Percentiles rank a stretch among this genome's conserved stretches.
phyloP scores from a whole-genome alignment of 2,888 invertebrate genomes.

The Catocala sponsa region DNA sequence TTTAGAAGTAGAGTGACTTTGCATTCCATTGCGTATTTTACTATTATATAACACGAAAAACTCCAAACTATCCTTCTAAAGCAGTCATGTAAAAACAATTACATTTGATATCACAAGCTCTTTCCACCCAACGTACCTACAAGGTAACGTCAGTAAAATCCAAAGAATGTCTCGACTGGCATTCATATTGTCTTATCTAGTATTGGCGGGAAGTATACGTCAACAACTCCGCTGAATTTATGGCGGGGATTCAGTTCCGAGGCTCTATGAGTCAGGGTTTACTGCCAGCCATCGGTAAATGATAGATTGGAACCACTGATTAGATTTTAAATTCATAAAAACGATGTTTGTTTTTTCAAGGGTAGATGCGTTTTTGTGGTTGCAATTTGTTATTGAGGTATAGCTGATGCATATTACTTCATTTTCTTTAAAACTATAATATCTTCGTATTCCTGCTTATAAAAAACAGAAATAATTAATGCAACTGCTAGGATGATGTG shows the following conservation, averaged over 20 bases:
- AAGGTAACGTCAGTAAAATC: slow-evolving; percentile 45
- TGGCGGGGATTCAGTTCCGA: slow-evolving; percentile 31
- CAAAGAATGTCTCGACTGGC: slow-evolving; percentile 55
- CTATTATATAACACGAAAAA: too few relatives aligned
- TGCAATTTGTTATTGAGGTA: too few relatives aligned
- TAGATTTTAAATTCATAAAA: not conserved
- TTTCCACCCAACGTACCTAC: slow-evolving; percentile 19
- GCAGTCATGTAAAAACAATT: not conserved
- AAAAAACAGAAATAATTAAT: too few relatives aligned
- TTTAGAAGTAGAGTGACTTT: too few relatives aligned
- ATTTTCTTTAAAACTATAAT: too few relatives aligned
- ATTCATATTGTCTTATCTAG: slow-evolving; percentile 61
- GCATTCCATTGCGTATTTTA: too few relatives aligned
- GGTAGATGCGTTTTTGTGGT: not conserved
- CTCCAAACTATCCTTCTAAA: too few relatives aligned
- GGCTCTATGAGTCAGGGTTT: slow-evolving; percentile 21
- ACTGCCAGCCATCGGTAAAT: slow-evolving; percentile 22
- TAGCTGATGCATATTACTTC: too few relatives aligned
- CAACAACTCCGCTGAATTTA: slow-evolving; percentile 56
- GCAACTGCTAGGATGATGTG: too few relatives aligned
- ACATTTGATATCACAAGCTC: slow-evolving; percentile 6
- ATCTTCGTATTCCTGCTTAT: too few relatives aligned
- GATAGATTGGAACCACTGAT: slow-evolving; percentile 16
- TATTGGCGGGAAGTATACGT: slow-evolving; percentile 58
- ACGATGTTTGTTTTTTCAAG: slow-evolving; percentile 4